phyloP scores from a whole-genome alignment of 2,797 vertebrate genomes.

The Thunnus albacares region DNA sequence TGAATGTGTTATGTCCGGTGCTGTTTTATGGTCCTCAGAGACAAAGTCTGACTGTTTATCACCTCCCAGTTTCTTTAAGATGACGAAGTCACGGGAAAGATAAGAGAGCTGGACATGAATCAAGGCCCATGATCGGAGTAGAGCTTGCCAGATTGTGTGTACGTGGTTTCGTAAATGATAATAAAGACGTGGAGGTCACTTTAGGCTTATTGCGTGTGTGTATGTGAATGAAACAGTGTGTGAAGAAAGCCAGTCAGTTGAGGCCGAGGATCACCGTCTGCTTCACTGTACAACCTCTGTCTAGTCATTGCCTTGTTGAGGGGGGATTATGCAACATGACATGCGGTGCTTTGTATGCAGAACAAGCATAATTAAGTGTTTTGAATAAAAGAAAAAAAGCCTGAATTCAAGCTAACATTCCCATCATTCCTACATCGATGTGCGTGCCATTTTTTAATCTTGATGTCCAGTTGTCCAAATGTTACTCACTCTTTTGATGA shows the following conservation, averaged over 20 bases:
- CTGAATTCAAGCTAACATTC: neutral
- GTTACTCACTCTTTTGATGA: slow-evolving; percentile 17
- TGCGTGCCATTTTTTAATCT: slow-evolving; percentile 3
- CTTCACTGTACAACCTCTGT: slow-evolving; percentile 34
- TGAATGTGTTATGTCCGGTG: neutral
- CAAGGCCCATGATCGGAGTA: neutral
- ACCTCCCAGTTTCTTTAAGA: slow-evolving; percentile 7
- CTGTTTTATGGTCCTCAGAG: slow-evolving; percentile 25
- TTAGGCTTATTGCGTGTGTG: neutral
- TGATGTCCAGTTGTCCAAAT: slow-evolving; percentile 4
- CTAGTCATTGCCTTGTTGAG: slow-evolving; percentile 20
- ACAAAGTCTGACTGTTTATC: slow-evolving; percentile 53
- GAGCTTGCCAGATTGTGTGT: neutral
- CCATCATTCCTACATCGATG: neutral
- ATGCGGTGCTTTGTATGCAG: slow-evolving; percentile 45
- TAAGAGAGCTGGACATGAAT: neutral
- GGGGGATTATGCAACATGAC: slow-evolving; percentile 52
- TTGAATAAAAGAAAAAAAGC: slow-evolving; percentile 34
- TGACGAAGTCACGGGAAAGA: neutral
- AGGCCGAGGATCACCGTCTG: slow-evolving; percentile 26
- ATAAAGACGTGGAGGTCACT: slow-evolving; percentile 5
- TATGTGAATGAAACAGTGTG: neutral
- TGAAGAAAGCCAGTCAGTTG: neutral
- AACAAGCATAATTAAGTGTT: slow-evolving; percentile 22
- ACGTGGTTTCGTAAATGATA: slow-evolving; percentile 1